Percentiles rank a stretch among this genome's conserved stretches.
These are phyloP conservation scores for Drosophila merina DNA, from an alignment of 2,888 invertebrate genomes.

Conservation along the genomic window DNA sequence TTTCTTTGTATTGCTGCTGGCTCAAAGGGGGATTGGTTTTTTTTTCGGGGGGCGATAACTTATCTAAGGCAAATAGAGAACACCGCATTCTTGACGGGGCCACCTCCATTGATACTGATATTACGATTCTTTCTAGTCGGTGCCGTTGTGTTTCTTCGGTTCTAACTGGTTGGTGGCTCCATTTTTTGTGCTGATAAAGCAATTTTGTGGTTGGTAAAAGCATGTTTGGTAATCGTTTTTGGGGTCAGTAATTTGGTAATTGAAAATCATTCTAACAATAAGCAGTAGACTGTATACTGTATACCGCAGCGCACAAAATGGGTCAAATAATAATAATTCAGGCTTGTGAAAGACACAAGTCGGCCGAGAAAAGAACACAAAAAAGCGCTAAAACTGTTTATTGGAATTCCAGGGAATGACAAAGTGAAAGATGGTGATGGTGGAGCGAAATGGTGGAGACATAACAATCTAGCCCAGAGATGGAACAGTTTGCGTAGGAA, in stretches of 20 bases:
- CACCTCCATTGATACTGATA: conserved; percentile 25
- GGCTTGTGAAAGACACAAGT: conserved; percentile 4
- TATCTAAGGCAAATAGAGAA: conserved; percentile 56
- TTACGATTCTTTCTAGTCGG: background rate
- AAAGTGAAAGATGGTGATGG: conserved; percentile 29
- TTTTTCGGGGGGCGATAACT: conserved; percentile 51
- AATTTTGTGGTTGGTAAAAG: conserved; percentile 31
- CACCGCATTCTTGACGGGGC: conserved; percentile 8
- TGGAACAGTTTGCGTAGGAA: conserved; percentile 28
- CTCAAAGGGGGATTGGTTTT: conserved; percentile 9
- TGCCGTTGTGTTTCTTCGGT: background rate
- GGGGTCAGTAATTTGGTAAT: conserved; percentile 73
- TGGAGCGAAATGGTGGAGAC: conserved; percentile 17
- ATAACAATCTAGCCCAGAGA: conserved; percentile 25
- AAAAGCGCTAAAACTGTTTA: conserved; percentile 31
- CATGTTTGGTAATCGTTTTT: conserved; percentile 52
- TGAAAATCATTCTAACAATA: conserved; percentile 50
- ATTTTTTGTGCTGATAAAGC: conserved; percentile 45
- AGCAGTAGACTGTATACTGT: conserved; percentile 11
- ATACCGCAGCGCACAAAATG: conserved; percentile 37
- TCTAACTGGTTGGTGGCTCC: conserved; percentile 16
- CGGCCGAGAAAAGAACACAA: conserved; percentile 18
- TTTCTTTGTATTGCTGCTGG: conserved; percentile 6
- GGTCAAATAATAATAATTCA: conserved; percentile 44
- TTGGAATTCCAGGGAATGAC: conserved; percentile 36